phyloP scores from a whole-genome alignment of 2,113 vertebrate species.

The Engystomops pustulosus region DNA sequence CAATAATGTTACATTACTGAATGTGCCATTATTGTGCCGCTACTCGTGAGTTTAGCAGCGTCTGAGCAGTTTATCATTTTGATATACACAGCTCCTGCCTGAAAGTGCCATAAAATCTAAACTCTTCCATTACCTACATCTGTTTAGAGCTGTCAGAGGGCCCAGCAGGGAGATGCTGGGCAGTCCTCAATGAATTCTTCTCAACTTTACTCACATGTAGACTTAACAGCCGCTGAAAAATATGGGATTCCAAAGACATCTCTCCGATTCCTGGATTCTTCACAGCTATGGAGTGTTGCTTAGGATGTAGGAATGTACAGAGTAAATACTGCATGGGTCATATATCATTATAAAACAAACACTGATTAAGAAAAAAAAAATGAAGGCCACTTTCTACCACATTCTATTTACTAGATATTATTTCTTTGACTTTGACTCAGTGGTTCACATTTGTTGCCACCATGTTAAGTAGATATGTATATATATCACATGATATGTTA shows the following conservation, averaged over 20 bases:
- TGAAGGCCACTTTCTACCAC: too few species aligned
- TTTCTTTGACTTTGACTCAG: too few species aligned
- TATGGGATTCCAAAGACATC: slow-evolving; percentile 38
- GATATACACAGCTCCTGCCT: slow-evolving; percentile 59
- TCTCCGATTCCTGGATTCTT: slow-evolving; percentile 8
- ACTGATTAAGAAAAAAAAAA: too few species aligned
- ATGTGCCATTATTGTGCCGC: slow-evolving; percentile 58
- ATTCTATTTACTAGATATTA: too few species aligned
- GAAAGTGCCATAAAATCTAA: slow-evolving; percentile 59
- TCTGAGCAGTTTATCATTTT: slow-evolving; percentile 57
- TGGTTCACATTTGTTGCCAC: too few species aligned
- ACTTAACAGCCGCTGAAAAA: slow-evolving; percentile 51
- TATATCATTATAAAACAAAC: too few species aligned
- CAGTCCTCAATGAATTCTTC: slow-evolving; percentile 59
- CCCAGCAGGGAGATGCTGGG: slow-evolving; percentile 58
- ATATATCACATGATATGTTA: too few species aligned
- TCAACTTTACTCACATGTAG: slow-evolving; percentile 56
- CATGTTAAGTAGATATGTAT: too few species aligned
- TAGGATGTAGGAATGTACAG: slow-evolving; percentile 25
- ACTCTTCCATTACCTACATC: slow-evolving; percentile 60
- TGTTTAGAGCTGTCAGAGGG: slow-evolving; percentile 59
- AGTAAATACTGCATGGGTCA: not conserved
- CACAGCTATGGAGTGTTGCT: not conserved
- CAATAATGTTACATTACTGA: slow-evolving; percentile 60
- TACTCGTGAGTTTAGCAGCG: slow-evolving; percentile 54